Evolutionary conservation across 2,113 vertebrate species (phyloP).

Genomic region (Cottus gobio): DNA sequence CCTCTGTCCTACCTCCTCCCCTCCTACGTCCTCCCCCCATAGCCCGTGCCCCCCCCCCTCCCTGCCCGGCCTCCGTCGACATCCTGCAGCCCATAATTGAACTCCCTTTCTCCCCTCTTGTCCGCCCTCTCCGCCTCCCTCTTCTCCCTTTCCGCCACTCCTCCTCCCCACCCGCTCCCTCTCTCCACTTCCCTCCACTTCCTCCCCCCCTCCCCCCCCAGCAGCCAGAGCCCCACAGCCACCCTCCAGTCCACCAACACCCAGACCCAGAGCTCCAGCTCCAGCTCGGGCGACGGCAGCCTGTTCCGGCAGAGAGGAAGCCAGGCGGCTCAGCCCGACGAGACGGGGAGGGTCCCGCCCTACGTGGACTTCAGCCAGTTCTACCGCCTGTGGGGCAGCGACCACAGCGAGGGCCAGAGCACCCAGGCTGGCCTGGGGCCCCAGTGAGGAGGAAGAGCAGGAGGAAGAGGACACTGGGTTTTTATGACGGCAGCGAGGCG

Average conservation of each 20-base stretch:
- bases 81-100: no score
- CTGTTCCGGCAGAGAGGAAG: conserved; percentile 93
- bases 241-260: conserved; percentile 97
- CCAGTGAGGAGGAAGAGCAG: conserved; percentile 51
- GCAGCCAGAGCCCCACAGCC: conserved; percentile 94
- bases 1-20: no score
- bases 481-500: no score
- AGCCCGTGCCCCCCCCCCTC: no score
- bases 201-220: conserved; percentile 44
- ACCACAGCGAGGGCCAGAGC: conserved; percentile 86
- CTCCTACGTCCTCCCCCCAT: no score
- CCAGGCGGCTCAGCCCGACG: conserved; percentile 92
- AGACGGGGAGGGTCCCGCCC: conserved; percentile 94
- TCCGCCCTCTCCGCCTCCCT: no score
- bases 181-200: no score
- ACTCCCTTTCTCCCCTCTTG: no score
- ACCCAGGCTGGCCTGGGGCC: conserved; percentile 70
- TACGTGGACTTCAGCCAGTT: conserved; percentile 98
- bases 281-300: conserved; percentile 95
- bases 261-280: conserved; percentile 97
- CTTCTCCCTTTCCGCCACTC: no score
- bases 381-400: conserved; percentile 92
- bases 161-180: no score
- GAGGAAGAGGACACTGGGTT: not conserved
- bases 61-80: no score